These are phyloP conservation scores for Alligator mississippiensis DNA, from an alignment of 2,113 vertebrate species.

Conservation along the genomic window DNA sequence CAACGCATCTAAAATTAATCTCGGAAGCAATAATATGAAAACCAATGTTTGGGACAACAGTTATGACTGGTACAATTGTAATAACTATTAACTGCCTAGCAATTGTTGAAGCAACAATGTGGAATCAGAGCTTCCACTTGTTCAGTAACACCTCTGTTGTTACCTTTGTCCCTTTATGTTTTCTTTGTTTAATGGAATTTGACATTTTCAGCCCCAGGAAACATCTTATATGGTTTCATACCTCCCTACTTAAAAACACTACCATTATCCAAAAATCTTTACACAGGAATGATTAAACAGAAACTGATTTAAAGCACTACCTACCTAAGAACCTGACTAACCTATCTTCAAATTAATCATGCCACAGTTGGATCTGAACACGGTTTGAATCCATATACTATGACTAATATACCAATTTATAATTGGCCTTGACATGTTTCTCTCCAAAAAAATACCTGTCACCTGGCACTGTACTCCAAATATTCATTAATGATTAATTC, in stretches of 20 bases:
- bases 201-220: neutral
- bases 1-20: conserved; percentile 35
- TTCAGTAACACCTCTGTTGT: neutral
- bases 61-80: neutral
- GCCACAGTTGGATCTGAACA: neutral
- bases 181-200: neutral
- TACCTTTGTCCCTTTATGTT: neutral
- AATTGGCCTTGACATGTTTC: conserved; percentile 16
- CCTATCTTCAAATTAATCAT: neutral
- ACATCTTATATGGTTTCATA: neutral
- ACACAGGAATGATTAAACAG: neutral
- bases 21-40: conserved; percentile 7
- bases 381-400: neutral
- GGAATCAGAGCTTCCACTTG: neutral
- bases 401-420: neutral
- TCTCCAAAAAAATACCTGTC: neutral
- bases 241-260: neutral
- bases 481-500: too few species aligned
- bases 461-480: conserved; percentile 12
- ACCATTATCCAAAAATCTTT: neutral
- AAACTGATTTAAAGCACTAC: neutral
- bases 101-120: conserved; percentile 4
- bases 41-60: neutral
- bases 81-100: neutral
- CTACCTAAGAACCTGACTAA: neutral